phyloP scores from a whole-genome alignment of 2,797 vertebrate genomes.

The Neopelma chrysocephalum region DNA sequence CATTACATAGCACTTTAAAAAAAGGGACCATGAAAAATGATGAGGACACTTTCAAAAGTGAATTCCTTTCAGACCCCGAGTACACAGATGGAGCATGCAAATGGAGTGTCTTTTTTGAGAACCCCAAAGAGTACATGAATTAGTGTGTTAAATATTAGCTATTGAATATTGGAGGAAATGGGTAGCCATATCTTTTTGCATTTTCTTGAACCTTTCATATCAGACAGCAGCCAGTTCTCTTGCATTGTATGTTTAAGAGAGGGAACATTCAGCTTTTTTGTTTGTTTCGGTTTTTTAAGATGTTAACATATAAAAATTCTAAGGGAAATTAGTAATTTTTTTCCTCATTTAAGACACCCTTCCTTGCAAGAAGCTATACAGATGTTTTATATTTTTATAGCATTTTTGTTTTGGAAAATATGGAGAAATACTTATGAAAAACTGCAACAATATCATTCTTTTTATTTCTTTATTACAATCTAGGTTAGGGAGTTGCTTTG shows the following conservation, averaged over 20 bases:
- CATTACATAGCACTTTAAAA: neutral
- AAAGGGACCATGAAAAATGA: neutral
- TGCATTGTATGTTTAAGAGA: neutral
- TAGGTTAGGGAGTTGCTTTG: neutral
- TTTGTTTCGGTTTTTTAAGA: neutral
- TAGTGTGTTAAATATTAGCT: neutral
- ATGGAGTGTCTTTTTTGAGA: neutral
- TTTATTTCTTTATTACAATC: neutral
- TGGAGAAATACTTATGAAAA: neutral
- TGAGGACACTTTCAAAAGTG: neutral
- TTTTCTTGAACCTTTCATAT: neutral
- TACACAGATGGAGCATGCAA: neutral
- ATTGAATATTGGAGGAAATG: neutral
- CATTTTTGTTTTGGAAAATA: conserved; percentile 2
- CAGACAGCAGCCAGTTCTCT: neutral
- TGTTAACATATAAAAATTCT: neutral
- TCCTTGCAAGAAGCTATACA: neutral
- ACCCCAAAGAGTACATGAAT: neutral
- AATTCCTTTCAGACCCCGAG: fast-evolving
- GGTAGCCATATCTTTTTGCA: neutral
- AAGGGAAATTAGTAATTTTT: neutral
- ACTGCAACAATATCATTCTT: neutral
- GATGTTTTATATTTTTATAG: neutral
- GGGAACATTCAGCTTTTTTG: neutral
- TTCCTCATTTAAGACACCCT: neutral